phyloP scores from a whole-genome alignment of 2,113 vertebrate species.

The Chitala chitala region DNA sequence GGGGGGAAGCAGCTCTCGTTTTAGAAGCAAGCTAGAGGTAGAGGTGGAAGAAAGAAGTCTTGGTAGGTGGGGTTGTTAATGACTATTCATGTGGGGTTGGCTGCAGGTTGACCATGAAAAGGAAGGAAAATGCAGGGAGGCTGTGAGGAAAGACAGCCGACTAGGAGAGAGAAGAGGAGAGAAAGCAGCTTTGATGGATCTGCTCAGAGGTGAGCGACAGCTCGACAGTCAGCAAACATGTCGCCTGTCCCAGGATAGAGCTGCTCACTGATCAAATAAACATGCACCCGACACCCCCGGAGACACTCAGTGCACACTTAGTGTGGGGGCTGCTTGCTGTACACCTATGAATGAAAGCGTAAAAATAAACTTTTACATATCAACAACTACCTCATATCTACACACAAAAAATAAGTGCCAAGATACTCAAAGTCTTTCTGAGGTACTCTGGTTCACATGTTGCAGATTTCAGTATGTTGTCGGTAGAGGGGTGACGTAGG shows the following conservation, averaged over 20 bases:
- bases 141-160: not conserved
- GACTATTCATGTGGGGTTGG: constrained; percentile 2
- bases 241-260: constrained; percentile 7
- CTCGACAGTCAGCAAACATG: not conserved
- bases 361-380: not conserved
- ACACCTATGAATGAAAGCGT: not conserved
- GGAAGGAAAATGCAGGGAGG: not conserved
- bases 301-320: constrained; percentile 1
- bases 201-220: not conserved
- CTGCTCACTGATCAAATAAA: not conserved
- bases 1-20: not conserved
- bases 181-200: constrained; percentile 5
- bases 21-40: constrained; percentile 9
- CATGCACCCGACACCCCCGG: not conserved
- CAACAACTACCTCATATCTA: not conserved
- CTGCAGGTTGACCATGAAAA: constrained; percentile 12
- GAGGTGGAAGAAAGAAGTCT: not conserved
- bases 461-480: too few relatives aligned
- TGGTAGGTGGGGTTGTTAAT: not conserved
- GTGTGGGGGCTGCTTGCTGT: not conserved
- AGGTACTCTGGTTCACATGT: too few relatives aligned
- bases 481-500: too few relatives aligned
- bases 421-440: too few relatives aligned
- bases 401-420: not conserved
- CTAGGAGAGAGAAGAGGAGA: not conserved